phyloP scores from a whole-genome alignment of 2,113 vertebrate genomes.

The Sula dactylatra region DNA sequence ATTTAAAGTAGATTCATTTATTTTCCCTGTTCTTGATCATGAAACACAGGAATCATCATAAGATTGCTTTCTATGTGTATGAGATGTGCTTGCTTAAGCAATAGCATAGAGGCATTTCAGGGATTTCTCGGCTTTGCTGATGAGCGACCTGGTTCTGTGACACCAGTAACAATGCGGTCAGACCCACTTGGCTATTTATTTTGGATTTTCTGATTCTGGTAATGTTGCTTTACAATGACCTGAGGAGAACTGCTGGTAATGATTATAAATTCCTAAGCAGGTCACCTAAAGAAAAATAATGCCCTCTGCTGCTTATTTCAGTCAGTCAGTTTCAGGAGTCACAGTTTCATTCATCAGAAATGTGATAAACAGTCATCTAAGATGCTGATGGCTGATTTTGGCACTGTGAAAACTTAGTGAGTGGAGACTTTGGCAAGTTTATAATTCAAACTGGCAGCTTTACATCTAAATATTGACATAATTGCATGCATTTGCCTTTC shows the following conservation, averaged over 20 bases:
- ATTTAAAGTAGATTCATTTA: background rate
- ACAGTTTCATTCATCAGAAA: background rate
- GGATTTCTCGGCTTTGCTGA: background rate
- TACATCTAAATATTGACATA: conserved; percentile 47
- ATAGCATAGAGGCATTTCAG: background rate
- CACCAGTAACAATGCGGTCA: background rate
- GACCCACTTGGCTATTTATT: background rate
- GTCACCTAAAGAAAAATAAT: background rate
- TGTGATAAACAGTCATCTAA: background rate
- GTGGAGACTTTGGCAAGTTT: background rate
- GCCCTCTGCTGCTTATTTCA: background rate
- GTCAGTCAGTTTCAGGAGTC: background rate
- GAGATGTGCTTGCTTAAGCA: background rate
- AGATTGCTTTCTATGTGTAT: background rate
- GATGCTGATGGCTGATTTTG: background rate
- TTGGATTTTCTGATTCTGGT: background rate
- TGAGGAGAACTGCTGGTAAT: background rate
- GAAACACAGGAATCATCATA: background rate
- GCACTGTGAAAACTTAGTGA: background rate
- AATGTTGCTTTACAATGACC: background rate
- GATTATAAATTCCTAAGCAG: background rate
- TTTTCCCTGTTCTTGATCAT: background rate
- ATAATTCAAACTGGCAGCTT: conserved; percentile 34
- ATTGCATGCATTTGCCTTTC: background rate
- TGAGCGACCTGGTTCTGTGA: background rate